Percentiles rank a stretch among this genome's conserved stretches.
Conservation (phyloP, 2,113 vertebrate genomes). For the Bothrops jararaca region DNA sequence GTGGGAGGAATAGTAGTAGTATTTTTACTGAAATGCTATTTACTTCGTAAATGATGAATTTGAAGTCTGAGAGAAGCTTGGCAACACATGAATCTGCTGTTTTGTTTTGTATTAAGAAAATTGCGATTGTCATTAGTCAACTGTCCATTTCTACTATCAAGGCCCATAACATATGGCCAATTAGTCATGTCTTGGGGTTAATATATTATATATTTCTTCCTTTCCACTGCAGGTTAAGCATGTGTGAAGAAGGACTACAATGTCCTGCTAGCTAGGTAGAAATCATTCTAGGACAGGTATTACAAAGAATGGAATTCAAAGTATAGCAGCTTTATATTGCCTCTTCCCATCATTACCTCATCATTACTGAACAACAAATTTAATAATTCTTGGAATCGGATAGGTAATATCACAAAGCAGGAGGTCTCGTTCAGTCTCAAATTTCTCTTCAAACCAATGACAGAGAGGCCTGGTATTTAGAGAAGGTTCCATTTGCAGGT, state of each 20-base stretch:
- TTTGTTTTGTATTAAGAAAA: background rate
- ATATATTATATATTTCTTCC: too few species aligned
- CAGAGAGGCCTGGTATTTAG: background rate
- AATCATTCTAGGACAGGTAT: background rate
- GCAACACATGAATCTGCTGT: background rate
- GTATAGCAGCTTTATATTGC: background rate
- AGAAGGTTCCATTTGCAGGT: background rate
- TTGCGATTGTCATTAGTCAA: background rate
- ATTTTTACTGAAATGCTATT: conserved; percentile 34
- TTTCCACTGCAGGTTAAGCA: background rate
- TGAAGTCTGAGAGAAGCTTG: background rate
- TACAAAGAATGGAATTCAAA: background rate
- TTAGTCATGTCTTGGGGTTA: background rate
- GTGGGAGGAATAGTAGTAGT: conserved; percentile 42
- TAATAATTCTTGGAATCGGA: background rate
- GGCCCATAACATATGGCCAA: background rate
- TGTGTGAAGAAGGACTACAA: background rate
- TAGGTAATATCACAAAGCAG: background rate
- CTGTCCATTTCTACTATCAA: background rate
- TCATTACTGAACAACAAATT: background rate
- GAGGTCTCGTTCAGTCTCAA: background rate
- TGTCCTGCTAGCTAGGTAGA: background rate
- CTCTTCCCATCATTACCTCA: background rate
- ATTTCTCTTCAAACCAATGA: background rate
- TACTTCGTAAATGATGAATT: background rate